A percentile compares a stretch with the other conserved stretches of the same genome.
These are phyloP conservation scores for Volucella inflata DNA, from an alignment of 2,888 invertebrate species.

Conservation along the genomic window DNA sequence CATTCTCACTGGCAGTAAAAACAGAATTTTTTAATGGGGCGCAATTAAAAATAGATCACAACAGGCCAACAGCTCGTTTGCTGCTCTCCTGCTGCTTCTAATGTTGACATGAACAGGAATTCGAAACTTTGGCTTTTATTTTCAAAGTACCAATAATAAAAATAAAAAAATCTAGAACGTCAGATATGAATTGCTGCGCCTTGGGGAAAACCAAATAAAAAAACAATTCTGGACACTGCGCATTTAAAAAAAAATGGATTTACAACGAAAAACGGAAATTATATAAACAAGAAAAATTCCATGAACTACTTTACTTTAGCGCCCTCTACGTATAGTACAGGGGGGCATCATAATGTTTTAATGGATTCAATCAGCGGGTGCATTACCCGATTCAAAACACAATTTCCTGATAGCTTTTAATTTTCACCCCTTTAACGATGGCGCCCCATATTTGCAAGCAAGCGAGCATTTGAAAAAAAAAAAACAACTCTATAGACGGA, in stretches of 20 bases:
- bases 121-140: background rate
- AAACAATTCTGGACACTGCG: background rate
- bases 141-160: background rate
- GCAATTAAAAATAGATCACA: background rate
- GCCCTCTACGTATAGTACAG: background rate
- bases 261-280: background rate
- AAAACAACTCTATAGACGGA: background rate
- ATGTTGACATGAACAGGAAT: conserved; percentile 30
- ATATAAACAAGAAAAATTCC: background rate
- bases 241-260: background rate
- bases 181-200: background rate
- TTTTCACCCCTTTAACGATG: conserved; percentile 27
- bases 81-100: background rate
- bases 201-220: background rate
- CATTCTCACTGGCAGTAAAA: background rate
- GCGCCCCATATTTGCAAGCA: background rate
- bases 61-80: background rate
- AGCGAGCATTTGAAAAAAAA: background rate
- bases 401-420: conserved; percentile 50
- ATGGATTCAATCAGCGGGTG: conserved; percentile 33
- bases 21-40: too few relatives aligned
- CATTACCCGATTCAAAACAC: conserved; percentile 35
- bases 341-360: conserved; percentile 5
- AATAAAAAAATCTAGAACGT: background rate
- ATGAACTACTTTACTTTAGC: background rate